These are phyloP conservation scores for Pammene aurita DNA, from an alignment of 2,888 invertebrate genomes.

Conservation along the genomic window DNA sequence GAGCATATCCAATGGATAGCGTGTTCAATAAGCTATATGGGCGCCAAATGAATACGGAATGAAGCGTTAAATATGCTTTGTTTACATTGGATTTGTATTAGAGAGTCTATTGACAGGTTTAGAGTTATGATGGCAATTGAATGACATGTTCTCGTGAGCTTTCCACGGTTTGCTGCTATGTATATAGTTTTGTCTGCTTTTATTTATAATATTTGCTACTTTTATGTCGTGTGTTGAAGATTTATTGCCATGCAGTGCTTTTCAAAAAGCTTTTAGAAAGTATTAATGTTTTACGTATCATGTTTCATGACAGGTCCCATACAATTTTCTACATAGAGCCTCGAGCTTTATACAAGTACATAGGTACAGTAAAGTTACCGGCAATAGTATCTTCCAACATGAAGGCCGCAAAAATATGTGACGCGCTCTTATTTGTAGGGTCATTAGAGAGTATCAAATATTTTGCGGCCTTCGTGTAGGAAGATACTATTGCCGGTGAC, in stretches of 20 bases:
- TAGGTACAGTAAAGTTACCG: too few species aligned
- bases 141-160: conserved; percentile 25
- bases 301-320: conserved; percentile 5
- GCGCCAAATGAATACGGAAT: conserved; percentile 38
- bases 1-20: conserved; percentile 51
- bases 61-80: conserved; percentile 38
- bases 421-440: too few species aligned
- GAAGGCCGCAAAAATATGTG: too few species aligned
- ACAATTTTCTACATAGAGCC: conserved; percentile 16
- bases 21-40: conserved; percentile 34
- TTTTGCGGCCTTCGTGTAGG: too few species aligned
- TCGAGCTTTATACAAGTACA: not conserved
- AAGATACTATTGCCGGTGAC: too few species aligned
- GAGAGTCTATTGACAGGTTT: conserved; percentile 19
- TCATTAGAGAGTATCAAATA: too few species aligned
- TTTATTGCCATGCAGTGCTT: conserved; percentile 4
- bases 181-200: conserved; percentile 23
- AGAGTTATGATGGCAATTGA: conserved; percentile 22
- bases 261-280: conserved; percentile 8
- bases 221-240: conserved; percentile 8
- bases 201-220: conserved; percentile 18
- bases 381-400: too few species aligned
- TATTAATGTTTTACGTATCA: conserved; percentile 3
- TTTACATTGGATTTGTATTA: conserved; percentile 38
- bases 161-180: conserved; percentile 19